Evolutionary conservation across 2,888 invertebrate genomes (phyloP).

Genomic region (Reticulitermes lucifugus): DNA sequence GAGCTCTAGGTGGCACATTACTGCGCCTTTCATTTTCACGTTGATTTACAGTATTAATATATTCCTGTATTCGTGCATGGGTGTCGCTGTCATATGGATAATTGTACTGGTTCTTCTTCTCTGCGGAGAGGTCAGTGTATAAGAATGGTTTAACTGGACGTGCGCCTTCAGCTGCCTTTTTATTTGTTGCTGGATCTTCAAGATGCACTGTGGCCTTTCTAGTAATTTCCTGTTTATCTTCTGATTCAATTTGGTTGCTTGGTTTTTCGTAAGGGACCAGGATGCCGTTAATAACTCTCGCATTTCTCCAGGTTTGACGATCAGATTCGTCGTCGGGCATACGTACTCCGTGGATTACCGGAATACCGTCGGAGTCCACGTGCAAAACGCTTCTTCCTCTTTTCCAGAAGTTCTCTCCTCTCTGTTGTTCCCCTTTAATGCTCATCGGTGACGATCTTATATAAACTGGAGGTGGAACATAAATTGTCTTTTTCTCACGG

Average conservation of each 20-base stretch:
- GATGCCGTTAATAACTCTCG: constrained; percentile 87
- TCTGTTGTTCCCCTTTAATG: constrained; percentile 63
- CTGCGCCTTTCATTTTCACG: constrained; percentile 40
- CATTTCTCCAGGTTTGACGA: constrained; percentile 88
- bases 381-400: constrained; percentile 74
- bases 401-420: constrained; percentile 68
- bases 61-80: constrained; percentile 45
- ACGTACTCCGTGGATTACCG: constrained; percentile 84
- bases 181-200: constrained; percentile 14
- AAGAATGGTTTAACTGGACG: not conserved
- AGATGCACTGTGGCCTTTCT: not conserved
- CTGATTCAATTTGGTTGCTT: not conserved
- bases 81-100: constrained; percentile 20
- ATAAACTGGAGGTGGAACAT: constrained; percentile 76
- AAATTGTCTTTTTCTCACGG: constrained; percentile 2
- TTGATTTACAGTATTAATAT: constrained; percentile 50
- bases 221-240: constrained; percentile 7
- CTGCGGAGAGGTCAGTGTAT: not conserved
- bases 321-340: constrained; percentile 88
- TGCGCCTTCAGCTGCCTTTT: not conserved
- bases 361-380: constrained; percentile 78
- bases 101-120: not conserved
- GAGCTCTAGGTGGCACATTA: constrained; percentile 27
- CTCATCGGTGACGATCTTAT: constrained; percentile 75
- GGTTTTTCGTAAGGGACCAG: constrained; percentile 73